Percentiles rank a stretch among this genome's conserved stretches.
phyloP scores from a whole-genome alignment of 2,113 vertebrate genomes.

The Lasiurus borealis region DNA sequence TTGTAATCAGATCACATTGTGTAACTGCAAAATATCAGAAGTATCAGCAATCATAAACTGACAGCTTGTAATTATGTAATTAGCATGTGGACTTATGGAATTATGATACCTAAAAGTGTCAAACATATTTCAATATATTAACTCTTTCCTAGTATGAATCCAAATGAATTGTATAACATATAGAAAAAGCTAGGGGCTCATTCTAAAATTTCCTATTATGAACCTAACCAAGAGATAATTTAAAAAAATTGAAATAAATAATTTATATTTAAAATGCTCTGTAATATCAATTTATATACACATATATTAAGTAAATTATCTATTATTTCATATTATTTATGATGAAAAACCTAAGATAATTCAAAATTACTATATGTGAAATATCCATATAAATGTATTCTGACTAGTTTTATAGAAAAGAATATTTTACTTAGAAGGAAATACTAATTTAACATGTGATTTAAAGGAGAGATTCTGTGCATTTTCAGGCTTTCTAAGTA shows the following conservation, averaged over 20 bases:
- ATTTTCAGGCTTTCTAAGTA: background rate
- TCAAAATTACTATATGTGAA: background rate
- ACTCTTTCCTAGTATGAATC: background rate
- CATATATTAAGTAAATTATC: background rate
- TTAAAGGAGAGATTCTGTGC: background rate
- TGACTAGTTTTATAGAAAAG: accelerated
- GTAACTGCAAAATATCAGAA: conserved; percentile 76
- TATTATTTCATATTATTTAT: background rate
- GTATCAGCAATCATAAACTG: conserved; percentile 75
- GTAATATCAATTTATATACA: background rate
- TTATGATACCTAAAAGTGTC: conserved; percentile 55
- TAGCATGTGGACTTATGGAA: conserved; percentile 67
- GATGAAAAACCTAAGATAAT: background rate
- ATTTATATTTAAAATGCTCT: background rate
- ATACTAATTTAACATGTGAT: background rate
- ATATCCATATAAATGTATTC: background rate
- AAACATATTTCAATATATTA: conserved; percentile 58
- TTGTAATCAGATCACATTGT: conserved; percentile 76
- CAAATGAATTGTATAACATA: background rate
- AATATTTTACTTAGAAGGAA: background rate
- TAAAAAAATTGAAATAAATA: background rate
- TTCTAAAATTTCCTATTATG: background rate
- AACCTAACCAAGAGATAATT: background rate
- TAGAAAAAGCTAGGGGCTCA: accelerated
- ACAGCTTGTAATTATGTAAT: conserved; percentile 78